Percentiles rank a stretch among this genome's conserved stretches.
Conservation (phyloP, 1,140 invertebrate genomes). For the Drosophila sechellia region DNA sequence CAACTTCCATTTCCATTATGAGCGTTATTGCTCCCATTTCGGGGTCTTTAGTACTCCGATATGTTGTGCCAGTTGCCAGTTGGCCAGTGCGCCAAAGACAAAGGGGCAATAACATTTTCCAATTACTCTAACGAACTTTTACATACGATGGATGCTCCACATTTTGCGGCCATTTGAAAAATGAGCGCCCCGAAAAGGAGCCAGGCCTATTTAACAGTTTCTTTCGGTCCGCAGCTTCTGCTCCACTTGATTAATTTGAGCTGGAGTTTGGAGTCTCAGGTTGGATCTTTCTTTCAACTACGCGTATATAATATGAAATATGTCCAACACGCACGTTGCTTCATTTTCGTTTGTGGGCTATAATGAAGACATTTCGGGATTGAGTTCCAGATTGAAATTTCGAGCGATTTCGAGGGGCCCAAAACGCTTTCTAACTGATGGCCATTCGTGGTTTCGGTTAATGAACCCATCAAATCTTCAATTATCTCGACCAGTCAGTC, state of each 20-base stretch:
- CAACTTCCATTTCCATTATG: conserved; percentile 21
- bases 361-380: conserved; percentile 74
- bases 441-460: conserved; percentile 52
- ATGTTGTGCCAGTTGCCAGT: conserved; percentile 40
- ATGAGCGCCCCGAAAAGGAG: conserved; percentile 36
- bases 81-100: conserved; percentile 43
- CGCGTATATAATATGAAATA: conserved; percentile 15
- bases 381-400: background rate
- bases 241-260: conserved; percentile 63
- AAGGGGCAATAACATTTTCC: conserved; percentile 46
- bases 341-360: background rate
- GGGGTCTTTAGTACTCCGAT: conserved; percentile 59
- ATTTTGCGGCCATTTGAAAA: conserved; percentile 51
- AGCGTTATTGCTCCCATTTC: conserved; percentile 62
- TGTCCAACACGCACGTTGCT: conserved; percentile 26
- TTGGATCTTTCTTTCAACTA: conserved; percentile 42
- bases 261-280: conserved; percentile 4
- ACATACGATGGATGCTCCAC: conserved; percentile 60
- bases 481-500: conserved; percentile 15
- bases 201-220: conserved; percentile 38
- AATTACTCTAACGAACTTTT: conserved; percentile 60
- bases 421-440: conserved; percentile 75
- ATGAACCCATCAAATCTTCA: conserved; percentile 51
- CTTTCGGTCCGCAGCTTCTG: conserved; percentile 39
- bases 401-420: background rate